Evolutionary conservation across 2,113 vertebrate genomes (phyloP), one percentile per base, ranked within the genome.

Genomic region (Hystrix cristata): DNA sequence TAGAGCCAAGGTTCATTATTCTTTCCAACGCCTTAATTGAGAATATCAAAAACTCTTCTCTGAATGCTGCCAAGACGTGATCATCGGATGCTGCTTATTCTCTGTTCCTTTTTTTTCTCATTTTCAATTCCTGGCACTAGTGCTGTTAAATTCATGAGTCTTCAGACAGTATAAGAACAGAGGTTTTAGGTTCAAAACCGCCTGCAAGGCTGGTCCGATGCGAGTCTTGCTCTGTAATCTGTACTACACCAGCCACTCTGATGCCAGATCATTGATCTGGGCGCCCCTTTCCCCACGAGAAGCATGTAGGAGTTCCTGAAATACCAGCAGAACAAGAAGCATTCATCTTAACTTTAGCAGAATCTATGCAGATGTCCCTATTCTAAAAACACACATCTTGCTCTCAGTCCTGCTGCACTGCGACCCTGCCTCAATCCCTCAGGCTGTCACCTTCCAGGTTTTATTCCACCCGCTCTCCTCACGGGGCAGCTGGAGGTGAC

Each of bases 61-160:
- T 87, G 65, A 93, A 88, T 69, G 48, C 23, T 18, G 46, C 93
- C 29, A 79, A 94, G 59, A 83, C 8, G 57, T 92, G 91, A 82
- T 48, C 60, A 53, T n/a, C 1, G 0, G 62, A n/a, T 83, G 31
- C 43, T 57, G 43, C 87, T 57, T 78, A 67, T 90, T 84, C 60
- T 1, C 55, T 31, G 31, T 78, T 86, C 57, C 51, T 87, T 86
- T 96, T 94, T 86, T 82, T 59, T 86, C 69, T 72, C 55, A 13
- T 64, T 79, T 90, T 94, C 53, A 90, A 16, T 91, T 94, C 51
- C 89, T 18, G 53, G 62, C 80, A 48, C 72, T 88, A 59, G 90
- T 91, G 82, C 92, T 96, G 23, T 95, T 87, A 97, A 96, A 87
- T 94, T 96, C 62, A n/a, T 86, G 79, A 90, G 64, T 96, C 87